These are phyloP conservation scores for Grammomys surdaster DNA, from an alignment of 2,113 vertebrate genomes.

Conservation along the genomic window DNA sequence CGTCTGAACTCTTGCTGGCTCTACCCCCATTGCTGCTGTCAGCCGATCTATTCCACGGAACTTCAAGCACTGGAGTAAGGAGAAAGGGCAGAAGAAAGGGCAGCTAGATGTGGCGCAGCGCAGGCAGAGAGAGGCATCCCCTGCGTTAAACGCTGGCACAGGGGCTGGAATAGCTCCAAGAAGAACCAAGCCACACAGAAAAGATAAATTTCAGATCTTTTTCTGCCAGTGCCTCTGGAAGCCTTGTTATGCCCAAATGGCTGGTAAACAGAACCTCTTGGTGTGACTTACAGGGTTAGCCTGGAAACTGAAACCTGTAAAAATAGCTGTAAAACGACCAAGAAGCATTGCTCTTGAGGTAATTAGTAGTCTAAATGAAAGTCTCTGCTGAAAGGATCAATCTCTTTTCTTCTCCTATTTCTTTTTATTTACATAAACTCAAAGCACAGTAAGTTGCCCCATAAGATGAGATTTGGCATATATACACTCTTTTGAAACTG, in stretches of 20 bases:
- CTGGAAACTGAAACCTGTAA: constrained; percentile 54
- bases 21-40: background rate
- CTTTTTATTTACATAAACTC: constrained; percentile 6
- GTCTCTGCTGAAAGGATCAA: background rate
- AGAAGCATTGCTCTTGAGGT: constrained; percentile 22
- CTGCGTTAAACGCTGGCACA: background rate
- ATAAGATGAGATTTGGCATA: background rate
- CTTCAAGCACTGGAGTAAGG: background rate
- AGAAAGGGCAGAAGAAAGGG: constrained; percentile 1
- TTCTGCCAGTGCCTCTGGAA: constrained; percentile 9
- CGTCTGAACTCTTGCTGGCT: constrained; percentile 46
- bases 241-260: constrained; percentile 39
- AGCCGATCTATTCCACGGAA: background rate
- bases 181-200: background rate
- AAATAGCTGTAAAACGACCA: constrained; percentile 26
- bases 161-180: background rate
- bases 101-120: background rate
- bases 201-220: background rate
- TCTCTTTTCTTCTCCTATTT: background rate
- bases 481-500: background rate
- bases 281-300: background rate
- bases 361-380: background rate
- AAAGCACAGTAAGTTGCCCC: background rate
- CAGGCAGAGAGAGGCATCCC: background rate
- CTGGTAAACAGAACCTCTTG: constrained; percentile 62